Percentiles rank a stretch among this genome's conserved stretches.
These are phyloP conservation scores for Buceros bicornis DNA, from an alignment of 2,797 vertebrate genomes.

Conservation along the genomic window DNA sequence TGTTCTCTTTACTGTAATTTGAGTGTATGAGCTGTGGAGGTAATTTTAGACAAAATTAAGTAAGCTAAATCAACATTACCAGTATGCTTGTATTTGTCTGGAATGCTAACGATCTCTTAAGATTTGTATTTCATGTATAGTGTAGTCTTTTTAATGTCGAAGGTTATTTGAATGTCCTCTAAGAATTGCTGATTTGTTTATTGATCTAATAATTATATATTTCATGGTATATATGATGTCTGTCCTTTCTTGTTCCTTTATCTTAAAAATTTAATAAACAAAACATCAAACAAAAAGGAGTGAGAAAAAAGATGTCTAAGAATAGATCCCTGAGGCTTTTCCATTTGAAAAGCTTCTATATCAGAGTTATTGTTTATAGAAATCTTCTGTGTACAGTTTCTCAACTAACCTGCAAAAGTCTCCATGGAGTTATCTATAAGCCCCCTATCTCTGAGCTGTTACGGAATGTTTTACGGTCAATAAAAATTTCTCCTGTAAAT, in stretches of 20 bases:
- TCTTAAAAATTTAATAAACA: constrained; percentile 52
- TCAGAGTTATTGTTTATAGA: constrained; percentile 45
- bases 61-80: constrained; percentile 58
- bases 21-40: constrained; percentile 34
- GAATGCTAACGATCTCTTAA: constrained; percentile 40
- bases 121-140: constrained; percentile 39
- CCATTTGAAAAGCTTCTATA: constrained; percentile 20
- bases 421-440: not conserved
- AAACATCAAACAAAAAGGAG: constrained; percentile 1
- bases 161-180: constrained; percentile 52
- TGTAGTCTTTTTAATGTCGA: constrained; percentile 1
- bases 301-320: not conserved
- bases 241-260: not conserved
- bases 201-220: constrained; percentile 59
- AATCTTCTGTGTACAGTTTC: constrained; percentile 23
- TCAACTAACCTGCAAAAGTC: not conserved
- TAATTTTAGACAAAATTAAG: constrained; percentile 66
- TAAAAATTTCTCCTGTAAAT: constrained; percentile 39
- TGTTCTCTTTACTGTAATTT: constrained; percentile 21
- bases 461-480: constrained; percentile 43
- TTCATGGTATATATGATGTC: not conserved
- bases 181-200: constrained; percentile 50
- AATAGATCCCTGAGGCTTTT: constrained; percentile 18
- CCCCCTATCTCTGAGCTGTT: constrained; percentile 1
- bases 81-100: constrained; percentile 22